Evolutionary conservation across 2,888 invertebrate genomes (phyloP), one percentile per base, ranked within the genome.

Genomic region (Blomia tropicalis): DNA sequence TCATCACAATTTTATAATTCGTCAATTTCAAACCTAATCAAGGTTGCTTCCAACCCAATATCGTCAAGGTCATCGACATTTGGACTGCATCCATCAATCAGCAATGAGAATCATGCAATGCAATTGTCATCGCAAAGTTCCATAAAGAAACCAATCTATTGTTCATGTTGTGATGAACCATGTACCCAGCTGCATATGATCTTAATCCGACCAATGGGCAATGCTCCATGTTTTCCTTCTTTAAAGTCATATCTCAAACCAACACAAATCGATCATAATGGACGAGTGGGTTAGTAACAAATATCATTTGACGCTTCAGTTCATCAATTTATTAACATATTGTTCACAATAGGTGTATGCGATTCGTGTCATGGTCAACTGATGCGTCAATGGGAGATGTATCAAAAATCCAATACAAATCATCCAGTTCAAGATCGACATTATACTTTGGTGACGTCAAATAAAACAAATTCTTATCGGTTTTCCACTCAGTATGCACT

Each of bases 131-230:
- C 7, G 36, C 36, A 7, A 36, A 11, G 7, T 7, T 36, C 36
- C 36, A 17, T 36, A 7, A 36, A 36, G 36, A 36, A 36, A 25
- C 56, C 56, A 4, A 19, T 56, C 11, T 56, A 88, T 76, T 73
- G 73, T 62, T 89, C 88, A 75, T 85, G 88, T 19, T 89, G 89
- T 75, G 89, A 89, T 23, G 87, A 87, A 73, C 87, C 88, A 75
- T 85, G 84, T 74, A 81, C 83, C 68, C 81, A 86, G 63, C 79
- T 88, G 30, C 81, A 81, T 71, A 84, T 84, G 69, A 78, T 82
- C 59, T 78, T 78, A 64, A 78, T 80, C 27, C 80, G 80, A 70
- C 79, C 78, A 67, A 71, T 77, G 68, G 73, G 75, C 63, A 75
- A 75, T 58, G 74, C 75, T 66, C 72, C 72, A 17, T 75, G 71